phyloP scores from a whole-genome alignment of 2,797 vertebrate genomes.

The Aulostomus chinensis region DNA sequence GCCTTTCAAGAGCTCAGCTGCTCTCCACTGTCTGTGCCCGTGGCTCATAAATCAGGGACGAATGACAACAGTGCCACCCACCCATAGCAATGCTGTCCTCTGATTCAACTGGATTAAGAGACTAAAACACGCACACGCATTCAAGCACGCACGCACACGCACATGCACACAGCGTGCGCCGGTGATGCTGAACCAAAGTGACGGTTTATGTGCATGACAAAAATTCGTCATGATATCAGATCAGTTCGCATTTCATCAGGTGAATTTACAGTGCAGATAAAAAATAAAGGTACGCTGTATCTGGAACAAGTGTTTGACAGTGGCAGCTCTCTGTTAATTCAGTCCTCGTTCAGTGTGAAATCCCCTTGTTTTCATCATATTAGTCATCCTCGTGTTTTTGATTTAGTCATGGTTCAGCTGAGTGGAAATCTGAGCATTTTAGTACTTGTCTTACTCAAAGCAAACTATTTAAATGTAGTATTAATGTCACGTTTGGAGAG shows the following conservation, averaged over 20 bases:
- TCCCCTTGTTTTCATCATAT: no score
- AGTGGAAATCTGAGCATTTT: no score
- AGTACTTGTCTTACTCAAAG: no score
- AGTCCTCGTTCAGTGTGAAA: no score
- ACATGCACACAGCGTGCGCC: background rate
- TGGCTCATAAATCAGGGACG: conserved; percentile 41
- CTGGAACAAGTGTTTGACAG: no score
- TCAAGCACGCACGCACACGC: background rate
- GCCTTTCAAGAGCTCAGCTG: conserved; percentile 58
- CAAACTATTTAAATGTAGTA: no score
- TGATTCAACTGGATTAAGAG: conserved; percentile 13
- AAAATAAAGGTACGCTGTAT: background rate
- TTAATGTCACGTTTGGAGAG: no score
- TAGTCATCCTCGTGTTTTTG: no score
- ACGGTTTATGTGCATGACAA: conserved; percentile 53
- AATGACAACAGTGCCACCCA: conserved; percentile 42
- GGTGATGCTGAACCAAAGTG: conserved; percentile 53
- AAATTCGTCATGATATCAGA: conserved; percentile 31
- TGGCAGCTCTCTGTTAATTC: no score
- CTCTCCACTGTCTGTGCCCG: conserved; percentile 41
- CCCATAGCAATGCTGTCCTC: conserved; percentile 30
- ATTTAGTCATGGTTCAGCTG: no score
- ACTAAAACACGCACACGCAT: conserved; percentile 9
- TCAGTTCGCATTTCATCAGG: conserved; percentile 43
- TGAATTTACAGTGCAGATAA: conserved; percentile 10